These are phyloP conservation scores for Epinephelus moara DNA, from an alignment of 2,113 vertebrate genomes.

Conservation along the genomic window DNA sequence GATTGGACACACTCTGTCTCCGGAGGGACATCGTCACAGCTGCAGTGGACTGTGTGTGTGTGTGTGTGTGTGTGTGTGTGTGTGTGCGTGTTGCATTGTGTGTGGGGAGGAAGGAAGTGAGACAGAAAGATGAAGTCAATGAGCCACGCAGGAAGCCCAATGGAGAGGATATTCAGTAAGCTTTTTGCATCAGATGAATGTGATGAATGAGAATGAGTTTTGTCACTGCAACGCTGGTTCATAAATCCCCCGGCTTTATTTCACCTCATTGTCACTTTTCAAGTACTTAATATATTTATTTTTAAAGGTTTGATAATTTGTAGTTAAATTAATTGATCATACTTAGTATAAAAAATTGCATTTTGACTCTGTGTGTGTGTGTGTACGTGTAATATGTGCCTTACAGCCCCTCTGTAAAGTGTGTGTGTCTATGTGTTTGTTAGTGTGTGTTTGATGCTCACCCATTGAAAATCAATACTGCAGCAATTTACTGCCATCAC, in stretches of 20 bases:
- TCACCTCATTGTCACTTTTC: not conserved
- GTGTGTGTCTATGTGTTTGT: not conserved
- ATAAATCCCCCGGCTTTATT: not conserved
- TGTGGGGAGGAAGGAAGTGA: constrained; percentile 1
- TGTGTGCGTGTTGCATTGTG: constrained; percentile 3
- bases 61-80: constrained; percentile 12
- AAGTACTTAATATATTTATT: not conserved
- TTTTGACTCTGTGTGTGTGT: constrained; percentile 1
- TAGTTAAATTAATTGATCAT: not conserved
- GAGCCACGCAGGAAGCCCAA: constrained; percentile 16
- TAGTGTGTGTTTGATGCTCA: constrained; percentile 11
- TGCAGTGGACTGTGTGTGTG: constrained; percentile 54
- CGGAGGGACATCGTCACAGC: constrained; percentile 67
- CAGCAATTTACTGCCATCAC: constrained; percentile 32
- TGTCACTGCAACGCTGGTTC: not conserved
- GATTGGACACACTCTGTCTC: constrained; percentile 77
- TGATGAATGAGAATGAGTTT: constrained; percentile 16
- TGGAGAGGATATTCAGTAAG: constrained; percentile 21
- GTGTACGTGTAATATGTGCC: not conserved
- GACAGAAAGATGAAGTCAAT: constrained; percentile 23
- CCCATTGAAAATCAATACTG: constrained; percentile 60
- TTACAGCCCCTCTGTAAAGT: not conserved
- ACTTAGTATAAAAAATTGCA: not conserved
- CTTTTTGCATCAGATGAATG: constrained; percentile 27
- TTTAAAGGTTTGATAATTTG: not conserved